These are phyloP conservation scores for Ranitomeya imitator DNA, from an alignment of 2,113 vertebrate genomes.

Conservation along the genomic window DNA sequence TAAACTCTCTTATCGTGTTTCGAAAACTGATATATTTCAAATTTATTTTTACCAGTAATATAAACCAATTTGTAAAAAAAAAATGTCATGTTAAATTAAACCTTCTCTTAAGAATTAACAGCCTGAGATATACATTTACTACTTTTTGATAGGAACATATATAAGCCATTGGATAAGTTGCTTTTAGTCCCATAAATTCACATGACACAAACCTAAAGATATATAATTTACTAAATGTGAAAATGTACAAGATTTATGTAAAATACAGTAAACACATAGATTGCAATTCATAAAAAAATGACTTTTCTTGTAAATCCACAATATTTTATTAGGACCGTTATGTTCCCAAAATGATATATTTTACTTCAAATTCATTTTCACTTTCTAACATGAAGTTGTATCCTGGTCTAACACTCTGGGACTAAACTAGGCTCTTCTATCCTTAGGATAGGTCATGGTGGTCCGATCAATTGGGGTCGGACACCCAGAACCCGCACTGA, in stretches of 20 bases:
- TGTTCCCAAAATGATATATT: too few relatives aligned
- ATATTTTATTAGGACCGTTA: too few relatives aligned
- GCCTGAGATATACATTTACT: constrained; percentile 13
- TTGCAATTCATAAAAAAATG: neutral
- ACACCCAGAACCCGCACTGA: too few relatives aligned
- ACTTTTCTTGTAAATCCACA: neutral
- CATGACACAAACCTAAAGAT: neutral
- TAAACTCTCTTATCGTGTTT: neutral
- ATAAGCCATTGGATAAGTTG: neutral
- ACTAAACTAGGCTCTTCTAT: too few relatives aligned
- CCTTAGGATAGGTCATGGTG: too few relatives aligned
- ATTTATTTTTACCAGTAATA: constrained; percentile 17
- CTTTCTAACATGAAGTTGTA: too few relatives aligned
- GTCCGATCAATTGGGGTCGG: too few relatives aligned
- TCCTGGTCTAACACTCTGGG: too few relatives aligned
- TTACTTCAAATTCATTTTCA: too few relatives aligned
- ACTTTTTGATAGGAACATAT: neutral
- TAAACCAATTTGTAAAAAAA: neutral
- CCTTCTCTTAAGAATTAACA: neutral
- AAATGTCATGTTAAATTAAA: neutral
- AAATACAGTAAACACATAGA: neutral
- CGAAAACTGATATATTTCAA: neutral
- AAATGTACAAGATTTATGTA: neutral
- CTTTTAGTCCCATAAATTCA: neutral
- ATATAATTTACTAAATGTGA: neutral